Evolutionary conservation across 2,888 invertebrate species (phyloP), one percentile per base, ranked within the genome.

Genomic region (Phalangium opilio): DNA sequence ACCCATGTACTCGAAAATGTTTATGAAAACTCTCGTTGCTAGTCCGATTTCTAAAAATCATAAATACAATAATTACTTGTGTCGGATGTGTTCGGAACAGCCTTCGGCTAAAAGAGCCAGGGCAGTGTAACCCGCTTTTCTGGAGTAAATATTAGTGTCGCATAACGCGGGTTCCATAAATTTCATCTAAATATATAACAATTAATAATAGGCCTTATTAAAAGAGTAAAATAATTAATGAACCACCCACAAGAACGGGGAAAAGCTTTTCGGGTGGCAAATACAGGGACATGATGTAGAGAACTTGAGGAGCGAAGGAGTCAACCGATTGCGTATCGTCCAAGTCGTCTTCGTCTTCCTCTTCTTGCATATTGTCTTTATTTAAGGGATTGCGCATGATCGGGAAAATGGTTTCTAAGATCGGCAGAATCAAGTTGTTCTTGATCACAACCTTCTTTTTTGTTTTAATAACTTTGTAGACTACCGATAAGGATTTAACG

Each of bases 41-140:
- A n/a, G n/a, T n/a, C n/a, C n/a, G n/a, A n/a, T n/a, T n/a, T n/a
- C n/a, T n/a, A n/a, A n/a, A n/a, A n/a, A n/a, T n/a, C n/a, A n/a
- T n/a, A n/a, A n/a, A n/a, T n/a, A 49, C 27, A n/a, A 18, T 15
- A 7, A 36, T 54, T 58, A 81, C 65, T 80, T 81, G 49, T 68
- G 72, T 54, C 79, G 71, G 43, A 84, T 79, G 51, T 77, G 74
- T 59, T 83, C 82, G 0, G 81, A 75, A 61, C 83, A 83, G 1
- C 83, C 83, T 67, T 84, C 83, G 2, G 80, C 78, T 50, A 81
- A 70, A 18, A 83, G 78, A 17, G 81, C 83, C 62, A 83, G 70
- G 14, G 79, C 73, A 35, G 82, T 65, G 63, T 77, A 83, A 1
- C 79, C 78, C 7, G 80, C 82, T 60, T 79, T 79, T 54, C 79